Conservation (phyloP, 2,113 vertebrate genomes). For the Myxocyprinus asiaticus region DNA sequence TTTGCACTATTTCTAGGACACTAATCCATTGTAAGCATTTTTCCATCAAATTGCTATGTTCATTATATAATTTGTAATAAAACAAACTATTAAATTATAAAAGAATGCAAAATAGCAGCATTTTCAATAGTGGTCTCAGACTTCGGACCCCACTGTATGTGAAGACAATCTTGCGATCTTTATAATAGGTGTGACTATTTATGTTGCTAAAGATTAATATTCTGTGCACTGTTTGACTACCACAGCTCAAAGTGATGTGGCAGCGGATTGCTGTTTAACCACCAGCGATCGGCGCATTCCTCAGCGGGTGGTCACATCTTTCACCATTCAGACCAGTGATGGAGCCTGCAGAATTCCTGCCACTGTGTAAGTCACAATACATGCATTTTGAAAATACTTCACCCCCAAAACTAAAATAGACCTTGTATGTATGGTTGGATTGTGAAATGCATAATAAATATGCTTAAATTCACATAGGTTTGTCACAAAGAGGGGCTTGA, state of each 20-base stretch:
- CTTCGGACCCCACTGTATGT: no score
- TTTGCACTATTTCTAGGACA: no score
- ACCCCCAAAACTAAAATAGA: neutral
- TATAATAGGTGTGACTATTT: neutral
- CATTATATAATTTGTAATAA: neutral
- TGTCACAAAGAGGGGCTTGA: constrained; percentile 43
- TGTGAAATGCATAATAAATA: neutral
- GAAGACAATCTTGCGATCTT: neutral
- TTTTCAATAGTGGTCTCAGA: neutral
- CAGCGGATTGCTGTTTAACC: constrained; percentile 56
- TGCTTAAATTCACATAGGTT: constrained; percentile 43
- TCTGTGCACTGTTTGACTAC: constrained; percentile 1
- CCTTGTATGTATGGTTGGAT: neutral
- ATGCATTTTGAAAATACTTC: neutral
- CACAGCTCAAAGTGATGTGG: constrained; percentile 45
- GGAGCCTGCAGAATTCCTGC: constrained; percentile 52
- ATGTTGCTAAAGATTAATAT: neutral
- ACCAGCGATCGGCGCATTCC: constrained; percentile 44
- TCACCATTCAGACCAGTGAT: constrained; percentile 37
- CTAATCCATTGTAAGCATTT: no score
- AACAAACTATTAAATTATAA: neutral
- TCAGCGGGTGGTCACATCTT: constrained; percentile 28
- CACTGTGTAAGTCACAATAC: constrained; percentile 52
- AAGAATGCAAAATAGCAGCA: neutral
- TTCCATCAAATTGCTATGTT: neutral